These are phyloP conservation scores for Turritopsis rubra DNA, from an alignment of 30 jellyfish, hydroid and myxozoan species.

Conservation along the genomic window DNA sequence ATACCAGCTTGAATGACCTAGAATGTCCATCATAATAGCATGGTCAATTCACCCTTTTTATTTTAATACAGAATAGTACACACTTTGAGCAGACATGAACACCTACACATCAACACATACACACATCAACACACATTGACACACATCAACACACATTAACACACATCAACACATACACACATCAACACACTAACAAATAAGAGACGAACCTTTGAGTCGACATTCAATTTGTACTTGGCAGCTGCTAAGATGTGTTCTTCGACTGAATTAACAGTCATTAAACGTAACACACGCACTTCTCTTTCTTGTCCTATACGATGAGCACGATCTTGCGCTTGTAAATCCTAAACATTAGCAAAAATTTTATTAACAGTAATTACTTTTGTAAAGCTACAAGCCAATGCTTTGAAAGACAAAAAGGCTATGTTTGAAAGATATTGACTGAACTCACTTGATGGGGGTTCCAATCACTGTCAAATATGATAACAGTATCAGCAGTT, in stretches of 20 bases:
- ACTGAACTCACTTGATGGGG: conserved; percentile 85
- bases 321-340: conserved; percentile 99
- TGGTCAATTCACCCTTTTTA: neutral
- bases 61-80: neutral
- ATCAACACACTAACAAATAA: no score
- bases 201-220: conserved; percentile 78
- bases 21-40: neutral
- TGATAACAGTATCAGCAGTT: conserved; percentile 98
- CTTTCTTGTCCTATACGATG: conserved; percentile 98
- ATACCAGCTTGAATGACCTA: conserved; percentile 99
- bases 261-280: conserved; percentile 93
- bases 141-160: no score
- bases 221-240: conserved; percentile 87
- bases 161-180: no score
- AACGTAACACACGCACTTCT: conserved; percentile 90
- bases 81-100: no score
- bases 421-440: neutral
- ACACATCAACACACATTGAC: no score
- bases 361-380: no score
- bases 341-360: conserved; percentile 48
- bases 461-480: conserved; percentile 99
- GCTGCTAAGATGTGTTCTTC: conserved; percentile 97
- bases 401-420: neutral
- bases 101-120: no score
- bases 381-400: neutral